Evolutionary conservation across 2,888 invertebrate species (phyloP).

Genomic region (Carcina quercana): DNA sequence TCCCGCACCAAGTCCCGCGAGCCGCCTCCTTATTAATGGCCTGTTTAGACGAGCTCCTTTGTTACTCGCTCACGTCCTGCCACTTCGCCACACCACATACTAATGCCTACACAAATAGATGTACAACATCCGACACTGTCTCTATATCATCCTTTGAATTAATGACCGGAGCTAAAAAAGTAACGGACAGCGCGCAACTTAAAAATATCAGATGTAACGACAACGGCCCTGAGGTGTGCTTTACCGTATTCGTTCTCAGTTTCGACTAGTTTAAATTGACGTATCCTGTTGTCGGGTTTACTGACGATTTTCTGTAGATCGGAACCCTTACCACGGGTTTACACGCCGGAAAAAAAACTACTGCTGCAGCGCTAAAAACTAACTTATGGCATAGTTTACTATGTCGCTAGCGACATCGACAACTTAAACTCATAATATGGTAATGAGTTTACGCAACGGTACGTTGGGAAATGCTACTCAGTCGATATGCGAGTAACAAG

Average conservation of each 20-base stretch:
- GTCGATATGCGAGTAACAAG: too few relatives aligned
- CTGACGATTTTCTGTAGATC: constrained; percentile 54
- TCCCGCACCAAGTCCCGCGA: constrained; percentile 52
- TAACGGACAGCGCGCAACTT: constrained; percentile 25
- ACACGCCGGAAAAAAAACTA: too few relatives aligned
- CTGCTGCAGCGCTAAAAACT: too few relatives aligned
- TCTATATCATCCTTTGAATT: constrained; percentile 18
- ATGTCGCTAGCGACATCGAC: too few relatives aligned
- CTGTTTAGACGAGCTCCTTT: constrained; percentile 70
- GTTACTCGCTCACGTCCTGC: constrained; percentile 65
- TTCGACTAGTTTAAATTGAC: constrained; percentile 65
- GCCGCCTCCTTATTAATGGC: constrained; percentile 71
- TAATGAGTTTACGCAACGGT: too few relatives aligned
- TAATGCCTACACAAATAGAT: constrained; percentile 20
- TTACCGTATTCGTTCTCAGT: constrained; percentile 42
- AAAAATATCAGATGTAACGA: constrained; percentile 22
- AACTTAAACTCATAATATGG: too few relatives aligned
- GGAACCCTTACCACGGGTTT: too few relatives aligned
- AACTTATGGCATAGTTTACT: too few relatives aligned
- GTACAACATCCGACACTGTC: constrained; percentile 24
- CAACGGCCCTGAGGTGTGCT: constrained; percentile 36
- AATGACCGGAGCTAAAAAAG: constrained; percentile 18
- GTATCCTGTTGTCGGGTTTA: constrained; percentile 67
- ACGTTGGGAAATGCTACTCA: too few relatives aligned
- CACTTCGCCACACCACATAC: constrained; percentile 39